phyloP scores from a whole-genome alignment of 2,888 invertebrate genomes.

The Tetragnatha montana region DNA sequence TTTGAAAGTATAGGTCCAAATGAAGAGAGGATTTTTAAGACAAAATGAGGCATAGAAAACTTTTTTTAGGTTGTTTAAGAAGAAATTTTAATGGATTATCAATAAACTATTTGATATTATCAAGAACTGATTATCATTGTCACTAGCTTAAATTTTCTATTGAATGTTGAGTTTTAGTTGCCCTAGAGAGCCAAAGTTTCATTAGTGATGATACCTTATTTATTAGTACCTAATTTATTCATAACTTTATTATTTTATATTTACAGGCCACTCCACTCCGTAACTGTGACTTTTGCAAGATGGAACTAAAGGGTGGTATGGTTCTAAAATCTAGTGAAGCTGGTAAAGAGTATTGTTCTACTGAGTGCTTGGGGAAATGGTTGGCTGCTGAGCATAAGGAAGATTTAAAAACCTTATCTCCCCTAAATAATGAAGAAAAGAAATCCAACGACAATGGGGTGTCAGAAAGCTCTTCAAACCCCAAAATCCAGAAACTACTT shows the following conservation, averaged over 20 bases:
- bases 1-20: too few relatives aligned
- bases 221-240: background rate
- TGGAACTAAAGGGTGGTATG: constrained; percentile 63
- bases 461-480: constrained; percentile 44
- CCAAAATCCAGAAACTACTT: constrained; percentile 69
- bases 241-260: background rate
- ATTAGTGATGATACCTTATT: background rate
- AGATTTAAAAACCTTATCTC: background rate
- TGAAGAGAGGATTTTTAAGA: too few relatives aligned
- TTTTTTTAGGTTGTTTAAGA: too few relatives aligned
- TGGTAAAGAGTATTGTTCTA: constrained; percentile 70
- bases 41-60: too few relatives aligned
- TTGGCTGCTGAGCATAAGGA: constrained; percentile 59
- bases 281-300: constrained; percentile 67
- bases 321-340: constrained; percentile 65
- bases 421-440: constrained; percentile 4
- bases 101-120: too few relatives aligned
- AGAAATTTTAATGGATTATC: too few relatives aligned
- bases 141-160: too few relatives aligned
- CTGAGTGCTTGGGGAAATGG: constrained; percentile 71
- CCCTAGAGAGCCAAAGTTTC: too few relatives aligned
- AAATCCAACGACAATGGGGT: constrained; percentile 4
- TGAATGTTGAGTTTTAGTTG: too few relatives aligned
- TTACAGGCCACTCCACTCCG: constrained; percentile 26
- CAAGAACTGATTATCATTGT: too few relatives aligned